Conservation (phyloP, 2,888 invertebrate species). For the Eupithecia pulchellata region DNA sequence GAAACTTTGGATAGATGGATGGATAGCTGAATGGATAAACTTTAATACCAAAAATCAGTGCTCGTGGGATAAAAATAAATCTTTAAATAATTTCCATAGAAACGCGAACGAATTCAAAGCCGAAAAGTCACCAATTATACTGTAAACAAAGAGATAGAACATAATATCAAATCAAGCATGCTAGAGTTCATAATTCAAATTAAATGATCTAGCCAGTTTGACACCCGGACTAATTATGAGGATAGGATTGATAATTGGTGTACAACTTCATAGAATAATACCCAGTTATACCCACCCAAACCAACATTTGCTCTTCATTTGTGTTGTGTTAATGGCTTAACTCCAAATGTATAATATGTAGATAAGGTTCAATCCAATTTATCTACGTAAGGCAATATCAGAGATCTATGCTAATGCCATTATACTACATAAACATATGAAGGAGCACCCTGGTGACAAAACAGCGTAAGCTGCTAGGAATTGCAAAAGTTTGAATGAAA, state of each 20-base stretch:
- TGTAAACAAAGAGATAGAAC: not conserved
- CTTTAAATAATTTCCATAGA: too few species aligned
- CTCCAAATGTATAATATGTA: slow-evolving; percentile 9
- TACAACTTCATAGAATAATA: slow-evolving; percentile 9
- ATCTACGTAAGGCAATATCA: not conserved
- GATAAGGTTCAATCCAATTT: not conserved
- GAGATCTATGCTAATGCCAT: not conserved
- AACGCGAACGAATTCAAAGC: too few species aligned
- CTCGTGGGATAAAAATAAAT: too few species aligned
- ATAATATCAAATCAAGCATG: not conserved
- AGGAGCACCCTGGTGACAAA: not conserved
- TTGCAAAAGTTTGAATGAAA: not conserved
- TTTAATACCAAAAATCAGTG: too few species aligned
- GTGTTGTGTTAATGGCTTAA: slow-evolving; percentile 19
- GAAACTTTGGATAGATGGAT: too few species aligned
- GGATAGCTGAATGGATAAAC: too few species aligned
- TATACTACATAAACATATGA: not conserved
- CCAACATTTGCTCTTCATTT: slow-evolving; percentile 16
- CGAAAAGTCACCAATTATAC: too few species aligned
- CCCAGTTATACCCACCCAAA: slow-evolving; percentile 4
- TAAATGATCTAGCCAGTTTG: not conserved
- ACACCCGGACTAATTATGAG: not conserved
- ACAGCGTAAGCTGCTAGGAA: not conserved
- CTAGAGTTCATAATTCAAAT: not conserved
- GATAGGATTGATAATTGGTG: too few species aligned